Evolutionary conservation across 2,113 vertebrate species (phyloP).

Genomic region (Cephalopholis sonnerati): DNA sequence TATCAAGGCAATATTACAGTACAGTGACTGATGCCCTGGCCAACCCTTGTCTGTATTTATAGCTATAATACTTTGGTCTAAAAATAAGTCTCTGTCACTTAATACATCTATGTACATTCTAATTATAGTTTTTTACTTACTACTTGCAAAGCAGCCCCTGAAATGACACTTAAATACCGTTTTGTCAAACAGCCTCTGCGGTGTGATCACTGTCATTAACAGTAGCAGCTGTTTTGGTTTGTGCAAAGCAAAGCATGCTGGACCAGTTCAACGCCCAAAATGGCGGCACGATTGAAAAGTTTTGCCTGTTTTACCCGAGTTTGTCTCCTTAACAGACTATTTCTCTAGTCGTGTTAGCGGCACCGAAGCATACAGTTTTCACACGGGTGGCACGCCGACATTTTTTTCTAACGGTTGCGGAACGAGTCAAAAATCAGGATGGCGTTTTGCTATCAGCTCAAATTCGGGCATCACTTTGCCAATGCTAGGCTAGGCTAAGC

Average conservation of each 20-base stretch:
- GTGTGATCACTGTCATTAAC: neutral
- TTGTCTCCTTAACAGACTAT: slow-evolving; percentile 51
- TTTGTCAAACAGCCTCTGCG: neutral
- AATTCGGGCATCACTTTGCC: slow-evolving; percentile 53
- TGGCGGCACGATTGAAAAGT: slow-evolving; percentile 93
- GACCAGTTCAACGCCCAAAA: slow-evolving; percentile 92
- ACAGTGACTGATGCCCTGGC: neutral
- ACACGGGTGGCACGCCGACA: neutral
- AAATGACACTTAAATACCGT: neutral
- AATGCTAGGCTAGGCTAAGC: slow-evolving; percentile 45
- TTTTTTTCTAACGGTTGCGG: neutral
- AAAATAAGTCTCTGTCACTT: neutral
- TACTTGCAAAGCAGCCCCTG: no score
- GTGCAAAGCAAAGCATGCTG: slow-evolving; percentile 82
- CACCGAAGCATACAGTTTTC: neutral
- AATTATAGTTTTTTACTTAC: neutral
- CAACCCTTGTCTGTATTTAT: neutral
- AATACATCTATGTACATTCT: neutral
- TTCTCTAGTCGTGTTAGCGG: neutral
- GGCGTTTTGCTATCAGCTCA: slow-evolving; percentile 45
- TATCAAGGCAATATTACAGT: no score
- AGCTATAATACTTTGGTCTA: neutral
- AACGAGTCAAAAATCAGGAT: slow-evolving; percentile 21
- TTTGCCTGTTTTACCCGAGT: slow-evolving; percentile 78
- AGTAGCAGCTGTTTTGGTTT: slow-evolving; percentile 60